Evolutionary conservation across 2,888 invertebrate genomes (phyloP), one percentile per base, ranked within the genome.

Genomic region (Geophilus truncorum): DNA sequence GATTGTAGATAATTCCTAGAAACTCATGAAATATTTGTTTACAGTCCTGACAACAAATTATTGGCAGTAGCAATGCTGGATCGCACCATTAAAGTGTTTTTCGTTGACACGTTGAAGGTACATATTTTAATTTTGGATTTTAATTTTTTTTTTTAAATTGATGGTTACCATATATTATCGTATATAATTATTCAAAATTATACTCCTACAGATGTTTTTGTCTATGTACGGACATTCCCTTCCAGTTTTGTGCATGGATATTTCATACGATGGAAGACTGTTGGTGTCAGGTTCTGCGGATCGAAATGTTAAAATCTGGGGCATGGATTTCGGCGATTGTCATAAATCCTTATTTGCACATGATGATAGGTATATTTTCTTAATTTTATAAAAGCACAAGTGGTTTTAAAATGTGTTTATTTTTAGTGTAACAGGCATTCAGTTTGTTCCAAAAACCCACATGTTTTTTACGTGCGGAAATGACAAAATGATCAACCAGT

Each of bases 251-350:
- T 94, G 95, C 85, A 90, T 98, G 90, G 98, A 98, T 86, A 96
- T 98, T 82, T 95, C 95, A 15, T 92, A 93, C 84, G 96, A 96
- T 87, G 93, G 93, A 0, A 90, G 91, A 10, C 86, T 98, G 28
- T 93, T 98, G 83, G 94, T 92, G 10, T 97, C 98, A 0, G 98
- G 98, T 7, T 97, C 98, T 1, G 94, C 94, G 0, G 99, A 99
- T 89, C 91, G 97, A 57, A 97, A 95, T 87, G 91, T 98, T 32
- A 97, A 98, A 89, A 92, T 99, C 82, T 99, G 98, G 98, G 98
- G 98, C 40, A 90, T 98, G 88, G 97, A 98, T 88, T 98, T 97
- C 87, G 98, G 98, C n/a, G 97, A 99, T 87, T 98, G 97, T 84
- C 98, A 97, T 88, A 92, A 92, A 85, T 97, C 97, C 0, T 90